These are phyloP conservation scores for Drosophila rubida DNA, from an alignment of 2,888 invertebrate species.

Conservation along the genomic window DNA sequence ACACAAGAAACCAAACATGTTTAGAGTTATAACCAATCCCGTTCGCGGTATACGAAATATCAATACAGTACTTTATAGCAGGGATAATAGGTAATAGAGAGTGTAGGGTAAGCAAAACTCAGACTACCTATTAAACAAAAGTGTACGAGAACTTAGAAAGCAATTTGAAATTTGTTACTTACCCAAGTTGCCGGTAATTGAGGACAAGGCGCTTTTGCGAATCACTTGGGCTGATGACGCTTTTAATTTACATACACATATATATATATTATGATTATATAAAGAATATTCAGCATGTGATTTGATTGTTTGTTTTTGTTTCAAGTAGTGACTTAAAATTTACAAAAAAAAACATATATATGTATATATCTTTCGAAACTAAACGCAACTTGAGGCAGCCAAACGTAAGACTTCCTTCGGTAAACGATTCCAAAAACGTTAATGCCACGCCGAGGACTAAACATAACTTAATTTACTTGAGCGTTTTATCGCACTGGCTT, in stretches of 20 bases:
- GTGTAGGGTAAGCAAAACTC: constrained; percentile 43
- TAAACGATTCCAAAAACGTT: constrained; percentile 27
- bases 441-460: constrained; percentile 3
- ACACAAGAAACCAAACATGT: neutral
- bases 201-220: constrained; percentile 95
- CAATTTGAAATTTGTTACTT: constrained; percentile 86
- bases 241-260: constrained; percentile 83
- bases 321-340: constrained; percentile 47
- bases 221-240: constrained; percentile 86
- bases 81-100: constrained; percentile 6
- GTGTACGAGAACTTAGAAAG: constrained; percentile 60
- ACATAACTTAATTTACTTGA: constrained; percentile 11
- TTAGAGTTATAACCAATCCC: constrained; percentile 28
- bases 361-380: constrained; percentile 30
- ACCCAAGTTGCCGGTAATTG: constrained; percentile 96
- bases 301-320: constrained; percentile 35
- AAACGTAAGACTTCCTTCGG: constrained; percentile 18
- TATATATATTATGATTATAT: constrained; percentile 75
- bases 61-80: constrained; percentile 8
- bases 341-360: constrained; percentile 6
- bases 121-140: constrained; percentile 61
- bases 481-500: constrained; percentile 6
- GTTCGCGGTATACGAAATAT: constrained; percentile 23
- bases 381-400: constrained; percentile 12
- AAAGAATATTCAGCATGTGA: constrained; percentile 68